These are phyloP conservation scores for Forbesichthys agassizii DNA, from an alignment of 2,113 vertebrate species.

Conservation along the genomic window DNA sequence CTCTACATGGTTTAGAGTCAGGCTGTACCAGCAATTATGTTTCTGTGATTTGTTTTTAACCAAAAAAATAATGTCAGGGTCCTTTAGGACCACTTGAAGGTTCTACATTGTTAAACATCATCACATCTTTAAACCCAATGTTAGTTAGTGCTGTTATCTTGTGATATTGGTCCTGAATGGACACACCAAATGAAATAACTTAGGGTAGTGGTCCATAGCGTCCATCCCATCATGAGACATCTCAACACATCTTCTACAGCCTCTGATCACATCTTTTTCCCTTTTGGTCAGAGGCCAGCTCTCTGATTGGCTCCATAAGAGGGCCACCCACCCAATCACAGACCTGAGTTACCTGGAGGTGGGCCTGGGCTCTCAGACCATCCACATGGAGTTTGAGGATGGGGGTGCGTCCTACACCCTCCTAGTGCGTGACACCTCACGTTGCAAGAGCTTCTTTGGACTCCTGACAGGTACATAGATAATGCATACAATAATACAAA, in stretches of 20 bases:
- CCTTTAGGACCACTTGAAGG: too few species aligned
- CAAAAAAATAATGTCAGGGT: neutral
- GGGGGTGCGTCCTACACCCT: slow-evolving; percentile 81
- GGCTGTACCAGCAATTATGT: neutral
- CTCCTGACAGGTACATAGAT: slow-evolving; percentile 78
- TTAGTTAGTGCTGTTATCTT: too few species aligned
- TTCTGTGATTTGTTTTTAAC: neutral
- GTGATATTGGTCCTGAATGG: too few species aligned
- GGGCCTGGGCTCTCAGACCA: slow-evolving; percentile 84
- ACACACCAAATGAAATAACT: too few species aligned
- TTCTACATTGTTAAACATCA: too few species aligned
- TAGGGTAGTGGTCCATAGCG: slow-evolving; percentile 18
- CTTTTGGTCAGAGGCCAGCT: slow-evolving; percentile 78
- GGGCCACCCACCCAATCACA: slow-evolving; percentile 75
- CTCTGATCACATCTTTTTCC: slow-evolving; percentile 12
- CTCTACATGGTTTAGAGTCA: too few species aligned
- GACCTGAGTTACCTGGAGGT: slow-evolving; percentile 86
- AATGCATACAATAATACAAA: too few species aligned
- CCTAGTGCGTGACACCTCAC: slow-evolving; percentile 80
- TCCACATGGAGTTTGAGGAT: slow-evolving; percentile 84
- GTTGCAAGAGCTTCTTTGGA: slow-evolving; percentile 83
- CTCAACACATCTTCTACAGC: slow-evolving; percentile 1
- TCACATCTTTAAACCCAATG: too few species aligned
- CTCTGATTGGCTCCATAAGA: slow-evolving; percentile 85
- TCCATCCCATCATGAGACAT: neutral